Conservation (phyloP, 2,888 invertebrate species). For the Polia nebulosa region DNA sequence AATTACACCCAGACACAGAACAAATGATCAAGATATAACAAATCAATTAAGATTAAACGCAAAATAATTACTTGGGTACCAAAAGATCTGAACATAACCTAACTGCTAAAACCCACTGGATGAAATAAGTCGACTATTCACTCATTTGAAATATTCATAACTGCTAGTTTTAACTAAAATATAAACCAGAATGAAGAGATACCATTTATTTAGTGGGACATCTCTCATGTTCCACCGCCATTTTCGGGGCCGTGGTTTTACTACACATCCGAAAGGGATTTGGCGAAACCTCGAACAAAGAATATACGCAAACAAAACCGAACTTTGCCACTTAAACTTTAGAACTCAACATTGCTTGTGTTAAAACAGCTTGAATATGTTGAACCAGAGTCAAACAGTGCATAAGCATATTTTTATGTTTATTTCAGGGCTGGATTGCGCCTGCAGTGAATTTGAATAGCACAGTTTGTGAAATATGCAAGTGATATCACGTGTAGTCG, state of each 20-base stretch:
- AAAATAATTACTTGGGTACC: too few species aligned
- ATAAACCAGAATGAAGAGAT: conserved; percentile 21
- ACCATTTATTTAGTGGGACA: conserved; percentile 15
- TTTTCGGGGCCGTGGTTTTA: conserved; percentile 59
- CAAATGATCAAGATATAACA: too few species aligned
- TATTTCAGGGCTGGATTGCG: conserved; percentile 76
- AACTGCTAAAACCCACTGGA: too few species aligned
- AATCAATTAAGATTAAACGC: too few species aligned
- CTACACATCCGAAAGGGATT: conserved; percentile 72
- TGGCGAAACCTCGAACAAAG: conserved; percentile 66
- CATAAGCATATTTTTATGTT: conserved; percentile 78
- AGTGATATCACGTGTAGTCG: conserved; percentile 68
- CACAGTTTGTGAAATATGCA: conserved; percentile 76
- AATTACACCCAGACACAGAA: too few species aligned
- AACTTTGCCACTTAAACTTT: conserved; percentile 49
- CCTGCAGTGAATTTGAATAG: conserved; percentile 82
- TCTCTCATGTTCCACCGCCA: conserved; percentile 38
- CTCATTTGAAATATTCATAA: not conserved
- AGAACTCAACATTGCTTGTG: conserved; percentile 44
- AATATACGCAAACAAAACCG: conserved; percentile 50
- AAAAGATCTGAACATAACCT: too few species aligned
- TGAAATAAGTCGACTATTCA: not conserved
- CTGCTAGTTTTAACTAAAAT: conserved; percentile 8
- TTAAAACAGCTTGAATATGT: conserved; percentile 47
- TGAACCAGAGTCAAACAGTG: conserved; percentile 69